These are phyloP conservation scores for Pterophyllum scalare DNA, from an alignment of 2,113 vertebrate genomes.

Conservation along the genomic window DNA sequence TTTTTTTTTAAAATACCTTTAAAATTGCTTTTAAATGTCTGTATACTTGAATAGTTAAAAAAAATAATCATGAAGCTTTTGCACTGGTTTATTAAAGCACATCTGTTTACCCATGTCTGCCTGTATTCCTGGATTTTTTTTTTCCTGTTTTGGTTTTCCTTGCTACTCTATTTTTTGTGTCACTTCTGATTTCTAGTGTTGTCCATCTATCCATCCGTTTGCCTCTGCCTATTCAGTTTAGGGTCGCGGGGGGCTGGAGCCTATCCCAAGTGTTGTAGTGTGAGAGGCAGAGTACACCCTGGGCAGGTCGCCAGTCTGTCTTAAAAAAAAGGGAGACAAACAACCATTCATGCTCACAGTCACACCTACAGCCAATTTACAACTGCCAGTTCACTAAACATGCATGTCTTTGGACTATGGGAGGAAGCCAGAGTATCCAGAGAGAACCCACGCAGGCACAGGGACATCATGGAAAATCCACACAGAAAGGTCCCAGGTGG, in stretches of 20 bases:
- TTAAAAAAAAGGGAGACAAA: neutral
- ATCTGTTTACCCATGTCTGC: too few relatives aligned
- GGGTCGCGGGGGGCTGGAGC: neutral
- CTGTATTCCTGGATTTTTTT: too few relatives aligned
- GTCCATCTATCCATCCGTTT: neutral
- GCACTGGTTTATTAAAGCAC: neutral
- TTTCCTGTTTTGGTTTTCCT: neutral
- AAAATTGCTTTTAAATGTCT: neutral
- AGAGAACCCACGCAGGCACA: neutral
- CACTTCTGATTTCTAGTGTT: neutral
- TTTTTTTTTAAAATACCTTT: neutral
- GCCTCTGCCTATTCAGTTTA: too few relatives aligned
- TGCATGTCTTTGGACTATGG: neutral
- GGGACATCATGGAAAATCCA: neutral
- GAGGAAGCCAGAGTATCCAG: neutral
- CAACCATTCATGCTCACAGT: neutral
- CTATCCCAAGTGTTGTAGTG: neutral
- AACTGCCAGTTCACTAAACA: neutral
- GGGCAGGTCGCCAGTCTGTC: neutral
- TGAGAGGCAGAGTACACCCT: too few relatives aligned
- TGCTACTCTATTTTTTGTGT: neutral
- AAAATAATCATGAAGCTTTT: neutral
- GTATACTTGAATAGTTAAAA: neutral
- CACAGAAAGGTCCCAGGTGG: neutral
- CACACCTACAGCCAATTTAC: neutral